Evolutionary conservation across 1,140 invertebrate genomes (phyloP), one percentile per base, ranked within the genome.

Genomic region (Heliconius nattereri): DNA sequence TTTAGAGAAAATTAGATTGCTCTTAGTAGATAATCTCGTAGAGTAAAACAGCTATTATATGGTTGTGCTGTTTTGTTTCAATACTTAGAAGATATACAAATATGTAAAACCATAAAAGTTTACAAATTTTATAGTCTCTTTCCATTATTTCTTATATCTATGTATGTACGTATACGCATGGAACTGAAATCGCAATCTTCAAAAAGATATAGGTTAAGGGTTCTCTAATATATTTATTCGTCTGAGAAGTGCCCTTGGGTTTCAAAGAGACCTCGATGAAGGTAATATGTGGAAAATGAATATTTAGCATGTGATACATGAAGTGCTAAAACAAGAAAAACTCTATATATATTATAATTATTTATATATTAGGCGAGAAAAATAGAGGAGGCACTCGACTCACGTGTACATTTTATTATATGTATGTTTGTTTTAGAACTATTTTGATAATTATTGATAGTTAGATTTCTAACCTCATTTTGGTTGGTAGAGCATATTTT

Each of bases 171-270:
- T 19, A 1, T 70, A 45, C 26, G 16, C 13, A 20, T 1, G 54
- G 37, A 7, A 45, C 5, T 32, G 19, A 45, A 45, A 71, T 66
- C 54, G 54, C 54, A 73, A 49, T 32, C 49, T 32, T 9, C 11
- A 73, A 73, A 26, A 40, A 73, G 76, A 78, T 70, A 75, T 75
- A 60, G 80, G 80, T 78, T 78, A 75, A 81, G 76, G 76, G 75
- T 60, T 78, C 49, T 78, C 49, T 13, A 78, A 81, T 73, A 73
- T 81, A 71, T 78, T 66, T 72, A 73, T 49, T 54, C 79, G 70
- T 81, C 70, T 75, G 73, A 81, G 73, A 78, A 49, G 40, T 73
- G 37, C 57, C 20, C 76, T 75, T 49, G 45, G 52, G 60, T 49
- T 75, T 75, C 60, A 71, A 49, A 77, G 66, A 71, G 79, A 76